Base-by-base conservation (phyloP, 2,888 invertebrate genomes). In the Galerucella pusilla region DNA sequence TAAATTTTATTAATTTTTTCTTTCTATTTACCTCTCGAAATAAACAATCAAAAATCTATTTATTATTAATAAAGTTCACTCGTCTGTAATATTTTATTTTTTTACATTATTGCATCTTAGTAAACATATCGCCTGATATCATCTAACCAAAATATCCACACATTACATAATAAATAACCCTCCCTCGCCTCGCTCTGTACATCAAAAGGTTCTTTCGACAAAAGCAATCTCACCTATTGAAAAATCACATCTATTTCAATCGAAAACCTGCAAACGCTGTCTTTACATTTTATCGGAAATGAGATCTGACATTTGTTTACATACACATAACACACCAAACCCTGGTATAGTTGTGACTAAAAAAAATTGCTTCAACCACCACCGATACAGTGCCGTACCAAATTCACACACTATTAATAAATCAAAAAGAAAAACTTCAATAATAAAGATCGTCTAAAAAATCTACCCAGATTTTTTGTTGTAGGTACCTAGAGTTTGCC, bases 201-300 rank as follows among this genome's bases (percentile, higher is more conserved):
- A 64, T 72, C 71, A 71, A 71, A 75, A 73, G 67, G 74, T 66
- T 70, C 74, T 28, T 70, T 66, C 60, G 71, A 78, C 78, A 76
- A 64, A 76, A 75, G 75, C 76, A 78, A 79, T 80, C 82, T 81
- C 80, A 80, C 82, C 83, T 82, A 84, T 84, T 82, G 81, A 84
- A 84, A 85, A 85, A 85, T 85, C 85, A 85, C 84, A 85, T 85
- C 84, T 83, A 82, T 85, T 65, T 46, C 64, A 64, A 42, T 45
- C 45, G 46, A 46, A 46, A 64, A 64, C 64, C 64, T 64, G 64
- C 64, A 46, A 65, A 65, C 46, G 16, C 20, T 65, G 80, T 84
- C 83, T 83, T 84, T 80, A 84, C 83, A 84, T 57, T 79, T 83
- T 85, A 86, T 87, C 86, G 85, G 86, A 86, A 87, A 87, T 86